Evolutionary conservation across 2,888 invertebrate genomes (phyloP).

Genomic region (Gortyna flavago): DNA sequence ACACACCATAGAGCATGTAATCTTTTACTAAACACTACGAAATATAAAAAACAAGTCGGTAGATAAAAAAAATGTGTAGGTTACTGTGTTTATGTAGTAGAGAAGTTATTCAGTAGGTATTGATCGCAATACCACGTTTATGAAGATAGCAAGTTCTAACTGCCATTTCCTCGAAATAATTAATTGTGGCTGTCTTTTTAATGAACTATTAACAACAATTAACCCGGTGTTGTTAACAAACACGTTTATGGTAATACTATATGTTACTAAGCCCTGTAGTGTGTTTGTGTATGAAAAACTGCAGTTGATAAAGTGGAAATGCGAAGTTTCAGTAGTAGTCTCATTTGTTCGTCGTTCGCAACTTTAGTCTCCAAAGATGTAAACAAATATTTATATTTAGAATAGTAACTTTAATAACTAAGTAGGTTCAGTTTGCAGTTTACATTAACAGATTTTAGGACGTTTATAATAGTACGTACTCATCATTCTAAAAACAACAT

Average conservation of each 20-base stretch:
- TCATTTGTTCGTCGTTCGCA: background rate
- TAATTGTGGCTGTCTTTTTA: slow-evolving; percentile 37
- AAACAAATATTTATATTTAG: background rate
- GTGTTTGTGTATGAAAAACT: slow-evolving; percentile 4
- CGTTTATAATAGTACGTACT: too few species aligned
- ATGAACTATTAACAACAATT: slow-evolving; percentile 61
- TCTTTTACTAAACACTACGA: too few species aligned
- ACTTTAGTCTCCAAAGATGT: background rate
- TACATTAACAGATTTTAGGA: background rate
- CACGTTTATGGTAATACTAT: slow-evolving; percentile 27
- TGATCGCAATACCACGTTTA: slow-evolving; percentile 8
- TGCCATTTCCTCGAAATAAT: slow-evolving; percentile 48
- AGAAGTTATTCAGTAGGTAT: slow-evolving; percentile 1
- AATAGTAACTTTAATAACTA: background rate
- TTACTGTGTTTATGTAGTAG: background rate
- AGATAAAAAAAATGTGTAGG: slow-evolving; percentile 5
- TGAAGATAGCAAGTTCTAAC: slow-evolving; percentile 9
- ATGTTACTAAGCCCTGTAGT: background rate
- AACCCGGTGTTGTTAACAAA: slow-evolving; percentile 37
- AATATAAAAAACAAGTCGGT: slow-evolving; percentile 21
- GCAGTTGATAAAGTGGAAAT: background rate
- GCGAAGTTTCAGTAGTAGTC: background rate
- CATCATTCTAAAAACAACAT: background rate
- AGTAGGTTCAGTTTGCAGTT: background rate
- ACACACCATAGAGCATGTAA: too few species aligned